phyloP scores from a whole-genome alignment of 2,888 invertebrate genomes.

The Eledone cirrhosa region DNA sequence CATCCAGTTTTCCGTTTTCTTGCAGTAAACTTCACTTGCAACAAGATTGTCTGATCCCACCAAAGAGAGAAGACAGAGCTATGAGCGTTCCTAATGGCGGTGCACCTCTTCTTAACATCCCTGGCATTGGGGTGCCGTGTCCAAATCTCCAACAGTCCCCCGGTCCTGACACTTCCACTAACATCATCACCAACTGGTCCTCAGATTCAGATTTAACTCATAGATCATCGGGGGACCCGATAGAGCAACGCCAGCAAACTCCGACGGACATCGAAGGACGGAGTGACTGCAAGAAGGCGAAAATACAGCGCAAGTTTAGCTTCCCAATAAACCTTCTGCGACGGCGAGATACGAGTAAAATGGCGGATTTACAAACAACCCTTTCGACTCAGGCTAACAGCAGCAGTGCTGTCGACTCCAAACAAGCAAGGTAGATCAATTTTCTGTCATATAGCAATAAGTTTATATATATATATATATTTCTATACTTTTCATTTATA shows the following conservation, averaged over 20 bases:
- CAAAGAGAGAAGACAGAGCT: conserved; percentile 20
- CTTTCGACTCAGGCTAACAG: not conserved
- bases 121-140: conserved; percentile 27
- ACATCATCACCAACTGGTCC: conserved; percentile 31
- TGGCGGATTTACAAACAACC: conserved; percentile 19
- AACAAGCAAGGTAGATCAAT: conserved; percentile 15
- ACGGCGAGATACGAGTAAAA: not conserved
- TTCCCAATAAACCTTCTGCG: conserved; percentile 33
- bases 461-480: too few species aligned
- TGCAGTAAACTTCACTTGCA: conserved; percentile 18
- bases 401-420: not conserved
- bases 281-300: conserved; percentile 25
- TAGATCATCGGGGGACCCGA: not conserved
- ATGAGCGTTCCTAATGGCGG: conserved; percentile 28
- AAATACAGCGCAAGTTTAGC: conserved; percentile 36
- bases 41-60: conserved; percentile 7
- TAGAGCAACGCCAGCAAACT: conserved; percentile 33
- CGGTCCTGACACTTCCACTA: conserved; percentile 4
- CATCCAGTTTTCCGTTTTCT: not conserved
- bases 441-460: not conserved
- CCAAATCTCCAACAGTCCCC: not conserved
- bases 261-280: conserved; percentile 35
- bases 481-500: too few species aligned
- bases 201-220: conserved; percentile 34
- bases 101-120: conserved; percentile 17